A percentile compares a stretch with the other conserved stretches of the same genome.
phyloP scores from a whole-genome alignment of 2,888 invertebrate genomes.

The Oscheius sp. region DNA sequence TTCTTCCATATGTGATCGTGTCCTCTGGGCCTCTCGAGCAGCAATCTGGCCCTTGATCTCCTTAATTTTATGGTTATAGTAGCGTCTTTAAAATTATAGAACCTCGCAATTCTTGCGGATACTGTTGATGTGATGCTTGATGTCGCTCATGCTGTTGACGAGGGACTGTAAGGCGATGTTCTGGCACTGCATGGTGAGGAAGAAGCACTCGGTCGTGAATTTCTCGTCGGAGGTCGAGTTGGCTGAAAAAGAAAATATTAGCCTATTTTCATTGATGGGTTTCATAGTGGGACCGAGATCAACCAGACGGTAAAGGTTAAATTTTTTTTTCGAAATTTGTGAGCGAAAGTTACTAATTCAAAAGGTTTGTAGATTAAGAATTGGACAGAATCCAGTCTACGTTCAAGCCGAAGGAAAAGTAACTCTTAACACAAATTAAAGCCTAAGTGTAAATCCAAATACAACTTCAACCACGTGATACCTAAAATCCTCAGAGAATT shows the following conservation, averaged over 20 bases:
- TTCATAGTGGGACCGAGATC: no score
- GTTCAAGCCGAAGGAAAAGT: no score
- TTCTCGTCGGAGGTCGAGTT: slow-evolving; percentile 78
- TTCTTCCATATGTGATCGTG: neutral
- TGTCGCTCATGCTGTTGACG: slow-evolving; percentile 74
- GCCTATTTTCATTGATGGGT: neutral
- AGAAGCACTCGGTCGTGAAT: slow-evolving; percentile 97
- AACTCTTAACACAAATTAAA: no score
- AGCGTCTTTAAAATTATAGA: neutral
- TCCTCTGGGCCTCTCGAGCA: neutral
- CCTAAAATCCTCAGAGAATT: no score
- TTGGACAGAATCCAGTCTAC: no score
- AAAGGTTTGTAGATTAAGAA: no score
- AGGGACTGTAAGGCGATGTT: slow-evolving; percentile 91
- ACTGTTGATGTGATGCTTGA: slow-evolving; percentile 51
- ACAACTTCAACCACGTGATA: no score
- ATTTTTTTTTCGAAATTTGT: no score
- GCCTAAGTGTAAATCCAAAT: no score
- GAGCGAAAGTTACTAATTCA: no score
- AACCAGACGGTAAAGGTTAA: no score
- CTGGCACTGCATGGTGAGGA: slow-evolving; percentile 91
- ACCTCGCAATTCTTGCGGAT: slow-evolving; percentile 13
- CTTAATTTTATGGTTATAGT: neutral
- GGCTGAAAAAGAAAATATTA: neutral
- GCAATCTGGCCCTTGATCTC: neutral